phyloP scores from a whole-genome alignment of 2,888 invertebrate genomes.

The Chloroclystis v-ata region DNA sequence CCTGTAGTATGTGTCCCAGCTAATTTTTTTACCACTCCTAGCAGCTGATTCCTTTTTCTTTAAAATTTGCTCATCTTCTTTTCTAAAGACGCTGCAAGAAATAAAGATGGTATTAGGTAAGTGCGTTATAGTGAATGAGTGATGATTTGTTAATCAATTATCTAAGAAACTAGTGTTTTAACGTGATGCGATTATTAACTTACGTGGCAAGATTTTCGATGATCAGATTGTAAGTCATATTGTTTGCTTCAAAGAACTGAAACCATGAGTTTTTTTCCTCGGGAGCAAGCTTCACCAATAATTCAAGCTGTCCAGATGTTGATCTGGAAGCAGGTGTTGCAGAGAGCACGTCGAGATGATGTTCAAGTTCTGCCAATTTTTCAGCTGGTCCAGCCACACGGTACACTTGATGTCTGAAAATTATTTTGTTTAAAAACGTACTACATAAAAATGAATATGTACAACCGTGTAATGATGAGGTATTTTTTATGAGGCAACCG shows the following conservation, averaged over 20 bases:
- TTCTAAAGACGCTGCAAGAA: constrained; percentile 48
- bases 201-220: constrained; percentile 62
- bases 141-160: no score
- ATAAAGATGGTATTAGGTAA: no score
- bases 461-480: no score
- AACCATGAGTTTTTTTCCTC: constrained; percentile 57
- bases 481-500: no score
- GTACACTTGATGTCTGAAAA: constrained; percentile 51
- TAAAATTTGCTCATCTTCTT: constrained; percentile 50
- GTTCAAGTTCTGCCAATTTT: constrained; percentile 47
- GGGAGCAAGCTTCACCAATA: constrained; percentile 54
- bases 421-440: not conserved
- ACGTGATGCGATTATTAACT: no score
- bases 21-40: constrained; percentile 48
- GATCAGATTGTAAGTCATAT: constrained; percentile 48
- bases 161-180: no score
- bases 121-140: no score
- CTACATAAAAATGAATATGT: no score
- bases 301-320: constrained; percentile 48
- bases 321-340: constrained; percentile 46
- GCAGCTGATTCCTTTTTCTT: constrained; percentile 36
- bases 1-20: constrained; percentile 59
- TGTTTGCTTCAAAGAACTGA: constrained; percentile 46
- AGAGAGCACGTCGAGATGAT: constrained; percentile 50
- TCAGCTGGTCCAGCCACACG: constrained; percentile 48